These are phyloP conservation scores for Tipula lateralis DNA, from an alignment of 2,888 invertebrate genomes.

Conservation along the genomic window DNA sequence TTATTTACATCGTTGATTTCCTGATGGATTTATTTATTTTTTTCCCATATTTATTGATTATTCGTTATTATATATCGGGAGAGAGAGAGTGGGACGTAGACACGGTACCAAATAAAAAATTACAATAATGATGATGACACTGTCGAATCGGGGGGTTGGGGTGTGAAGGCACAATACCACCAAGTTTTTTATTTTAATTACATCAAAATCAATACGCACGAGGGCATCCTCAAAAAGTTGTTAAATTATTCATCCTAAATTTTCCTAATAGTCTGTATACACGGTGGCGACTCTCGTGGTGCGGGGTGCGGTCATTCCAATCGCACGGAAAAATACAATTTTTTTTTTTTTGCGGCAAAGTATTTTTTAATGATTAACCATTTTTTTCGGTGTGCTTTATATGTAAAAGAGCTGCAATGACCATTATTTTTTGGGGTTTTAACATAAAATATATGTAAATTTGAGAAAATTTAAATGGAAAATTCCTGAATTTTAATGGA, in stretches of 20 bases:
- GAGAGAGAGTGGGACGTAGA: too few relatives aligned
- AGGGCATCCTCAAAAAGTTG: neutral
- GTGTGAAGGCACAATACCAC: too few relatives aligned
- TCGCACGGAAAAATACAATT: neutral
- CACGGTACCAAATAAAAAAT: neutral
- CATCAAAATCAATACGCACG: neutral
- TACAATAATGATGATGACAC: neutral
- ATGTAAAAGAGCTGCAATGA: neutral
- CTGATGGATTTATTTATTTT: neutral
- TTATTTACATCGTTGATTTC: conserved; percentile 13
- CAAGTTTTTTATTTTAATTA: neutral
- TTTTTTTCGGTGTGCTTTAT: neutral
- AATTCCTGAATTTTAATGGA: neutral
- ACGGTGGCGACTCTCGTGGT: too few relatives aligned
- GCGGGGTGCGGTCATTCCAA: neutral
- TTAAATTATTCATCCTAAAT: neutral
- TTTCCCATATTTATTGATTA: neutral
- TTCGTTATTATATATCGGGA: too few relatives aligned
- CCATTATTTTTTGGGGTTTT: neutral
- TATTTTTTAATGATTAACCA: neutral
- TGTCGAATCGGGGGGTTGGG: neutral
- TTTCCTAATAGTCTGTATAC: too few relatives aligned
- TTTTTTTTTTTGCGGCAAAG: neutral
- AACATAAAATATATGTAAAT: neutral
- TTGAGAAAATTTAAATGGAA: neutral